A percentile compares a stretch with the other conserved stretches of the same genome.
Evolutionary conservation across 2,797 vertebrate species (phyloP).

Genomic region (Enteromius viviparus): DNA sequence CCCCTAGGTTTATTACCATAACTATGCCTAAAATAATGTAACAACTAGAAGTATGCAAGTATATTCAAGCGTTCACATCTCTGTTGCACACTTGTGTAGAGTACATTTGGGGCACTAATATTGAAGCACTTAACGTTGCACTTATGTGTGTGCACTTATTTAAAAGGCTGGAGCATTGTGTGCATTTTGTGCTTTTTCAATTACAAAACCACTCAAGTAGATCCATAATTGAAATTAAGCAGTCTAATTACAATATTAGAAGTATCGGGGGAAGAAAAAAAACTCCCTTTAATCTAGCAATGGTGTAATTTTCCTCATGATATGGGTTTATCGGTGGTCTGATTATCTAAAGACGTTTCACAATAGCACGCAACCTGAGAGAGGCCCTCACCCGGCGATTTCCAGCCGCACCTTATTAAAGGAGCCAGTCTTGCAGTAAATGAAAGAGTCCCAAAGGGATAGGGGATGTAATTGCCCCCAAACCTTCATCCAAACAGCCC

Average conservation of each 20-base stretch:
- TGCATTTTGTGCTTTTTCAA: constrained; percentile 35
- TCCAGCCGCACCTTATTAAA: constrained; percentile 44
- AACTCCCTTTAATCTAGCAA: constrained; percentile 20
- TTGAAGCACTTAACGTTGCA: neutral
- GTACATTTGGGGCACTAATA: neutral
- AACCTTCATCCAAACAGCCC: constrained; percentile 41
- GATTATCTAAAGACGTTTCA: constrained; percentile 47
- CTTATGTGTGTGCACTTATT: neutral
- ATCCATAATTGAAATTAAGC: constrained; percentile 44
- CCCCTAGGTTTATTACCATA: neutral
- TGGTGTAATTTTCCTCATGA: constrained; percentile 40
- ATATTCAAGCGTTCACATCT: neutral
- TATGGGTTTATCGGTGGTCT: constrained; percentile 45
- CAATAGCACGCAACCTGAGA: constrained; percentile 34
- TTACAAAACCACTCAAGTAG: constrained; percentile 26
- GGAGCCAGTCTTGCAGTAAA: constrained; percentile 55
- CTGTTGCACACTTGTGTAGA: neutral
- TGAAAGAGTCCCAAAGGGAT: constrained; percentile 50
- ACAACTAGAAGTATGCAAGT: neutral
- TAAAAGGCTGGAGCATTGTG: constrained; percentile 17
- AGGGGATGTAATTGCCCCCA: constrained; percentile 32
- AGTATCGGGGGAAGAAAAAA: neutral
- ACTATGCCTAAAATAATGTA: neutral
- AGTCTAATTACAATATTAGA: constrained; percentile 46
- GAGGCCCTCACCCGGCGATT: constrained; percentile 49